A percentile compares a stretch with the other conserved stretches of the same genome.
phyloP scores from a whole-genome alignment of 64 coral and sea anemone species.

The Platygyra sinensis region DNA sequence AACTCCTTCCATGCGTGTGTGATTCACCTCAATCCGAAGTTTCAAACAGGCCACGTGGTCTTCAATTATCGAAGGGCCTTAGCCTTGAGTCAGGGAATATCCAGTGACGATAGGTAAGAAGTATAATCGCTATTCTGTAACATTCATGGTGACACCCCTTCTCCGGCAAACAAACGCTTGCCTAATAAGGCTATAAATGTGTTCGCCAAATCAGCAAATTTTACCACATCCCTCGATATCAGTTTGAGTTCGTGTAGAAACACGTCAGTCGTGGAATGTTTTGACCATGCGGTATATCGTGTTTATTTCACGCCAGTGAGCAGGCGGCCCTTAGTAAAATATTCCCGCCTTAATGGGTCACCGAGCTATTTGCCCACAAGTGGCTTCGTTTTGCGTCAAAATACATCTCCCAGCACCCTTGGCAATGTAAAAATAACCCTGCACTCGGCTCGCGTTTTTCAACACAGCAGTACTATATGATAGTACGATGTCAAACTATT shows the following conservation, averaged over 20 bases:
- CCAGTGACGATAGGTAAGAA: constrained; percentile 22
- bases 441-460: not conserved
- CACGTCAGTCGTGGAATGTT: not conserved
- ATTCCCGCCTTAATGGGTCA: constrained; percentile 39
- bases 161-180: not conserved
- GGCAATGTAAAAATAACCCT: not conserved
- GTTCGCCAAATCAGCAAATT: not conserved
- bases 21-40: not conserved
- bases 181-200: not conserved
- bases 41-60: constrained; percentile 22
- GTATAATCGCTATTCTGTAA: constrained; percentile 13
- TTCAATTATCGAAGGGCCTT: constrained; percentile 4
- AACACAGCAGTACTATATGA: not conserved
- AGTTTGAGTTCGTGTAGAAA: not conserved
- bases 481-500: not conserved
- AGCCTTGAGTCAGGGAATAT: not conserved
- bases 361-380: constrained; percentile 9
- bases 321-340: not conserved
- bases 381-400: constrained; percentile 16
- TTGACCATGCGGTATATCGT: not conserved
- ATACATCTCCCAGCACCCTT: not conserved
- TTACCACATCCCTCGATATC: not conserved
- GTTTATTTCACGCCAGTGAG: not conserved
- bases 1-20: not conserved
- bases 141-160: constrained; percentile 7